phyloP scores from a whole-genome alignment of 2,888 invertebrate species.

The Diogma glabrata region DNA sequence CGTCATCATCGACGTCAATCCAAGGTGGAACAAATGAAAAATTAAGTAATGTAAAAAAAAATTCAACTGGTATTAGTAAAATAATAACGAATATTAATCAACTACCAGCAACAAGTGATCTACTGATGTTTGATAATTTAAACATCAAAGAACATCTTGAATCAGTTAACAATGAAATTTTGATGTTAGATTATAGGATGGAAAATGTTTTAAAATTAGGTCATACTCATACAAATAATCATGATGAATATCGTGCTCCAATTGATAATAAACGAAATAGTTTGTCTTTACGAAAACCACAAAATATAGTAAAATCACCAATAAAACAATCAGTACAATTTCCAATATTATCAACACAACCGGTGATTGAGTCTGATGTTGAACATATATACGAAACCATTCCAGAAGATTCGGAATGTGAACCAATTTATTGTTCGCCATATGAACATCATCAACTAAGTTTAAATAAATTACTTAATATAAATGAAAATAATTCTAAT shows the following conservation, averaged over 20 bases:
- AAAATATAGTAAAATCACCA: slow-evolving; percentile 17
- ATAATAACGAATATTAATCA: slow-evolving; percentile 13
- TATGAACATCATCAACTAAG: slow-evolving; percentile 39
- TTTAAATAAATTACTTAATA: not conserved
- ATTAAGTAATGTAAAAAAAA: not conserved
- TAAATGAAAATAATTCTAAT: too few relatives aligned
- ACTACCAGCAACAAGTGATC: slow-evolving; percentile 9
- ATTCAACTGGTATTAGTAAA: slow-evolving; percentile 9
- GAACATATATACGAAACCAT: slow-evolving; percentile 57
- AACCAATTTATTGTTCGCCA: slow-evolving; percentile 51
- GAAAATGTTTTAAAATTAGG: slow-evolving; percentile 29
- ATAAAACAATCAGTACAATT: slow-evolving; percentile 25
- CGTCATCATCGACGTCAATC: slow-evolving; percentile 12
- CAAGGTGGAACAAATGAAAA: slow-evolving; percentile 10
- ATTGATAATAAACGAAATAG: slow-evolving; percentile 14
- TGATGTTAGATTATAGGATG: slow-evolving; percentile 45
- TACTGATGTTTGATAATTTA: slow-evolving; percentile 21
- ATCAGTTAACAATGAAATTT: slow-evolving; percentile 42
- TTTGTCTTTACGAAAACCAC: not conserved
- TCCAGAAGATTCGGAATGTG: slow-evolving; percentile 46
- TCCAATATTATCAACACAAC: slow-evolving; percentile 22
- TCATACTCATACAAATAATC: slow-evolving; percentile 11
- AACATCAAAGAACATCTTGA: slow-evolving; percentile 31
- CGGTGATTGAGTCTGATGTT: slow-evolving; percentile 37
- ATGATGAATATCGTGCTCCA: slow-evolving; percentile 14